These are phyloP conservation scores for Rallus limicola DNA, from an alignment of 2,113 vertebrate species.

Conservation along the genomic window DNA sequence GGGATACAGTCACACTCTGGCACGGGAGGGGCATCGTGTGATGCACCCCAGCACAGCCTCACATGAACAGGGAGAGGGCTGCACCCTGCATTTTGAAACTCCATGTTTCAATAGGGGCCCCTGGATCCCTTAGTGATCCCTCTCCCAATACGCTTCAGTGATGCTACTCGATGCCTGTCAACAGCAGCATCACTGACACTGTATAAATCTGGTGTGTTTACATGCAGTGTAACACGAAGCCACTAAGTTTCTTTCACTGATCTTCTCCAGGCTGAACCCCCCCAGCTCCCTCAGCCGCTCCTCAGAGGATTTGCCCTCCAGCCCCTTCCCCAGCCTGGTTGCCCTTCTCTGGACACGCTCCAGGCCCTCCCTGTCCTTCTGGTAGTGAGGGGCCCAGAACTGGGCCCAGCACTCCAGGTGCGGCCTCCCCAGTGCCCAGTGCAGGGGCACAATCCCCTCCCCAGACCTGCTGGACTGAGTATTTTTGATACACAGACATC, in stretches of 20 bases:
- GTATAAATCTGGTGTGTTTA: too few species aligned
- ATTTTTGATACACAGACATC: neutral
- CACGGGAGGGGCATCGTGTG: neutral
- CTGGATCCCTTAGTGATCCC: neutral
- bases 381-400: too few species aligned
- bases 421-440: too few species aligned
- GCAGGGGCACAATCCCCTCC: too few species aligned
- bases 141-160: neutral
- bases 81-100: neutral
- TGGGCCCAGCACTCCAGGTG: too few species aligned
- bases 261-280: too few species aligned
- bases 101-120: neutral
- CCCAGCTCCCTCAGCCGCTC: too few species aligned
- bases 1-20: neutral
- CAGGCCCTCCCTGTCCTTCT: too few species aligned
- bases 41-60: neutral
- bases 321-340: too few species aligned
- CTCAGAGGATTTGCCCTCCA: too few species aligned
- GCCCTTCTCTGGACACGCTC: too few species aligned
- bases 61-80: neutral
- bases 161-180: accelerated
- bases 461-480: neutral
- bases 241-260: neutral
- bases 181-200: neutral
- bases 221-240: neutral